Percentiles rank a stretch among this genome's conserved stretches.
Evolutionary conservation across 2,888 invertebrate genomes (phyloP).

Genomic region (Hololepta plana): DNA sequence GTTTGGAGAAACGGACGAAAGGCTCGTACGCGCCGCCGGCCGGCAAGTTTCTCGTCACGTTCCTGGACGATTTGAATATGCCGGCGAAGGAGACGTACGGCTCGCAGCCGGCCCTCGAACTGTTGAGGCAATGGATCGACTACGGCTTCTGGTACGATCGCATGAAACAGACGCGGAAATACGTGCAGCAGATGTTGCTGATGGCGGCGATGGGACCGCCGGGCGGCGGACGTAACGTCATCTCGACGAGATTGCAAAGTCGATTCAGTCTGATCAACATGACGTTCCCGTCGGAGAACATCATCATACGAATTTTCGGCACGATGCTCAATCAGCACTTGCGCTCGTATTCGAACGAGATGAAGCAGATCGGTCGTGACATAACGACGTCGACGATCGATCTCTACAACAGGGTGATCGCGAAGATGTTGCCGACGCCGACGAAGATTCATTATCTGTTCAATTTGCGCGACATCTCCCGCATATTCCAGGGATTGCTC

Average conservation of each 20-base stretch:
- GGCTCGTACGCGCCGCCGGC: constrained; percentile 64
- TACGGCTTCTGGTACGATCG: constrained; percentile 85
- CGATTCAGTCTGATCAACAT: constrained; percentile 62
- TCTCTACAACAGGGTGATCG: constrained; percentile 53
- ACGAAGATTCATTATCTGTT: constrained; percentile 81
- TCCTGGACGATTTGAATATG: constrained; percentile 89
- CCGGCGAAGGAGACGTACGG: constrained; percentile 77
- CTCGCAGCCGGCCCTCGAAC: constrained; percentile 74
- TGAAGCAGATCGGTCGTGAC: constrained; percentile 40
- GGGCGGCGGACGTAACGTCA: constrained; percentile 67
- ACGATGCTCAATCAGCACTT: constrained; percentile 70
- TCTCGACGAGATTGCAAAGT: constrained; percentile 60
- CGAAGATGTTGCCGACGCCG: constrained; percentile 70
- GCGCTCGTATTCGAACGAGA: constrained; percentile 45
- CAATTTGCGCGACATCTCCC: constrained; percentile 76
- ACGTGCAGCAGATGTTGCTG: constrained; percentile 61
- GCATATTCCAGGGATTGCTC: constrained; percentile 66
- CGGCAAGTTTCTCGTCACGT: constrained; percentile 68
- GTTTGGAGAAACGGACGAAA: constrained; percentile 78
- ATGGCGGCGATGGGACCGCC: constrained; percentile 74
- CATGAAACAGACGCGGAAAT: constrained; percentile 55
- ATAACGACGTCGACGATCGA: constrained; percentile 60
- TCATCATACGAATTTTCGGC: constrained; percentile 65
- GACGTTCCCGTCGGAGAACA: constrained; percentile 64
- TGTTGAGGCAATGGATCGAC: constrained; percentile 71